phyloP scores from a whole-genome alignment of 2,888 invertebrate species.

The Steinernema carpocapsae region DNA sequence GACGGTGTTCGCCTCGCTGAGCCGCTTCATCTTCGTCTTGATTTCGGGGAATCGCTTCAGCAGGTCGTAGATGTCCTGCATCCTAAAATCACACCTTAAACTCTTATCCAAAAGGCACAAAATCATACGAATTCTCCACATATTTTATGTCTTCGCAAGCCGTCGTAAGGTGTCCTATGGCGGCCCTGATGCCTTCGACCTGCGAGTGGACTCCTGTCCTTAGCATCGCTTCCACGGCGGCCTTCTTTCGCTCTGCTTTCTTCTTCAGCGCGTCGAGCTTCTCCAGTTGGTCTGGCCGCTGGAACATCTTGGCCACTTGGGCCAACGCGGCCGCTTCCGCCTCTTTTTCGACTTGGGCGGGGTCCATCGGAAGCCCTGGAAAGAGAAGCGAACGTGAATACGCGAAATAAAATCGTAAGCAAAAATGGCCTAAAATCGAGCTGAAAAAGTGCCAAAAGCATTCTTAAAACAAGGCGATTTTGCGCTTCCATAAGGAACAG shows the following conservation, averaged over 20 bases:
- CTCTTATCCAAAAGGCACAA: too few species aligned
- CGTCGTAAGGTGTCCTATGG: conserved; percentile 85
- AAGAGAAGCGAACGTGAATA: too few species aligned
- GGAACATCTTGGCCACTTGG: conserved; percentile 62
- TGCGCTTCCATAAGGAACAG: too few species aligned
- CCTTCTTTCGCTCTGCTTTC: conserved; percentile 73
- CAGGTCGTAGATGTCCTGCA: conserved; percentile 80
- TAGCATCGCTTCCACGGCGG: conserved; percentile 88
- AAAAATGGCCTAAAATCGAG: too few species aligned
- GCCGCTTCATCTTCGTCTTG: conserved; percentile 81
- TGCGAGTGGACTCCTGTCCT: conserved; percentile 99
- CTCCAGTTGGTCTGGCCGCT: conserved; percentile 86
- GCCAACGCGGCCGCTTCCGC: conserved; percentile 56
- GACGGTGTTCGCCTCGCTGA: conserved; percentile 88
- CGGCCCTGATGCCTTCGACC: conserved; percentile 91
- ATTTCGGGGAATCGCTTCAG: conserved; percentile 81
- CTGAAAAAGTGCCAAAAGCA: too few species aligned
- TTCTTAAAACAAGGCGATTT: too few species aligned
- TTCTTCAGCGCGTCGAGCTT: conserved; percentile 75
- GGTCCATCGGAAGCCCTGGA: conserved; percentile 5
- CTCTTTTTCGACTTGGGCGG: conserved; percentile 46
- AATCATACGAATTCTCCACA: too few species aligned
- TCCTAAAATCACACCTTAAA: conserved; percentile 73
- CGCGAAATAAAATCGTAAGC: too few species aligned
- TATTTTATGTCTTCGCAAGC: conserved; percentile 86